Base-by-base conservation (phyloP, 2,113 vertebrate species). In the Emydocephalus ijimae region DNA sequence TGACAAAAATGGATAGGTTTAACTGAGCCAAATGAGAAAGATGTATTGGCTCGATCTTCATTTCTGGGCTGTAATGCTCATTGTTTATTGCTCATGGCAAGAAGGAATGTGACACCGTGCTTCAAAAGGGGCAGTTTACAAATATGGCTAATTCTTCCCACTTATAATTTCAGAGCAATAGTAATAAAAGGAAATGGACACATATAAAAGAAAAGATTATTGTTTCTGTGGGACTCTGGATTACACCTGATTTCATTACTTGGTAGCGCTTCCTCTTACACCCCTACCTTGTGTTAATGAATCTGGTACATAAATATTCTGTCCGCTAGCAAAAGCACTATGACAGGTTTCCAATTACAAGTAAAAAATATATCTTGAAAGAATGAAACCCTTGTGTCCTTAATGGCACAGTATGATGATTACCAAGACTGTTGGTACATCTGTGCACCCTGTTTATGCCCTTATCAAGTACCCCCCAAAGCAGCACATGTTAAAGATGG, bases 1-100 rank as follows among this genome's bases (percentile, higher is more conserved):
- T 95, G 96, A 96, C 95, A 96, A 97, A 97, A 97, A 97, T 0
- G 3, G 93, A 93, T 96, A 94, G 45, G 7, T 95, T 96, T 96
- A 93, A 94, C 94, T 91, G 89, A 95, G 93, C 87, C 91, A 94
- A 94, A 95, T 61, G 88, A 96, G 93, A 95, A 92, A 96, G 89
- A 0, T 0, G 57, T 85, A 18, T 64, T 92, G 94, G 95, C 57
- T 95, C 93, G 57, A 92, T 86, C 90, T 91, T 93, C 56, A 87
- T 94, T 95, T 93, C 87, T 93, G 91, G 88, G 91, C 92, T 85
- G 34, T 64, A 86, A 64, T 50, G 92, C 52, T 4, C 89, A 88
- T 29, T 93, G 91, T 96, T 95, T 94, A 95, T 94, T 95, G 93
- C 56, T 59, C 69, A 0, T 0, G 92, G 54, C 3, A 20, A 94